Conservation (phyloP, 1,140 invertebrate species). For the Brachystomella parvula region DNA sequence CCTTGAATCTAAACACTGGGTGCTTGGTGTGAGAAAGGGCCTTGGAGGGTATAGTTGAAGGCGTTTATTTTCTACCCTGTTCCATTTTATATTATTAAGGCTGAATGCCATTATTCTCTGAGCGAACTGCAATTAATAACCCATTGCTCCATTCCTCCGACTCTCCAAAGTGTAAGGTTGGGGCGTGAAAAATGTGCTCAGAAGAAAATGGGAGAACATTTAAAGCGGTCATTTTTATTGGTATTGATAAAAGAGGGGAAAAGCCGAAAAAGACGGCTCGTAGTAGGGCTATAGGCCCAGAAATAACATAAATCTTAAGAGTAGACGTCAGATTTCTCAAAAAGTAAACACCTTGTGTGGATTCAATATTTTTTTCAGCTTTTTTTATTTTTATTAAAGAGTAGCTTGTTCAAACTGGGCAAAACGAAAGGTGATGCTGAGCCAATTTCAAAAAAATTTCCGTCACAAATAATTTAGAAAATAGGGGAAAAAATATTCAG, state of each 20-base stretch:
- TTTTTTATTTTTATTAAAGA: too few species aligned
- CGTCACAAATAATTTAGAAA: too few species aligned
- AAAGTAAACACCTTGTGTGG: constrained; percentile 32
- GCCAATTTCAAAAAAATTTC: too few species aligned
- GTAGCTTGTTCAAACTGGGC: too few species aligned
- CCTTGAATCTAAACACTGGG: neutral
- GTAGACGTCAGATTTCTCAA: constrained; percentile 25
- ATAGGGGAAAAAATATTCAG: too few species aligned
- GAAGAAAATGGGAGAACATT: constrained; percentile 16
- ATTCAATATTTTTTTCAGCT: too few species aligned
- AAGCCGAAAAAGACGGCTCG: constrained; percentile 18
- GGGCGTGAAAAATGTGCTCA: constrained; percentile 31
- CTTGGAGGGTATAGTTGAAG: neutral
- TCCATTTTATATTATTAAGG: constrained; percentile 14
- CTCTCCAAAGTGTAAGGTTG: constrained; percentile 21
- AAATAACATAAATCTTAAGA: constrained; percentile 27
- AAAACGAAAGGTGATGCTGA: too few species aligned
- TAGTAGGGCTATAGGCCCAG: too few species aligned
- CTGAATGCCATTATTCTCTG: constrained; percentile 27
- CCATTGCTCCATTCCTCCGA: constrained; percentile 20
- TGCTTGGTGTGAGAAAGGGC: neutral
- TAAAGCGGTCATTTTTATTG: constrained; percentile 38
- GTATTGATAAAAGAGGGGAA: constrained; percentile 38
- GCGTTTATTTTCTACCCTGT: neutral
- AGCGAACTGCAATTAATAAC: constrained; percentile 32